Conservation (phyloP, 2,797 vertebrate genomes). For the Remorina albescens region DNA sequence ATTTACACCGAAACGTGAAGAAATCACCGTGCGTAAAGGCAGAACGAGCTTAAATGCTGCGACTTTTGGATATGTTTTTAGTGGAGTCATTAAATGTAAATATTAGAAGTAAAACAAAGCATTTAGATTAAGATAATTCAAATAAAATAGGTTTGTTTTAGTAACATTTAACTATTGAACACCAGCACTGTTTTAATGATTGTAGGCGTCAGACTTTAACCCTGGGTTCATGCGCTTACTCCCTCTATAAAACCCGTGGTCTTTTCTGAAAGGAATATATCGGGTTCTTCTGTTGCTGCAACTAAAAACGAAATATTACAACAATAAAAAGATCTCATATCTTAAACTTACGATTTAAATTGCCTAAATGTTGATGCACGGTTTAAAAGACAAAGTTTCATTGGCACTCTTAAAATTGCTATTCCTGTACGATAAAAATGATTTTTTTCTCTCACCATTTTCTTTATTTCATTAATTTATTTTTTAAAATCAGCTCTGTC, state of each 20-base stretch:
- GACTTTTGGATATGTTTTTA: conserved; percentile 24
- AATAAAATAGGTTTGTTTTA: conserved; percentile 22
- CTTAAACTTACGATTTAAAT: not conserved
- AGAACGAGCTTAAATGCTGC: conserved; percentile 8
- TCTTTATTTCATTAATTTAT: too few species aligned
- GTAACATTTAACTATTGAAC: conserved; percentile 16
- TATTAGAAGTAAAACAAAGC: conserved; percentile 35
- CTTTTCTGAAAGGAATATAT: not conserved
- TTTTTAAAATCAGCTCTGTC: conserved; percentile 2
- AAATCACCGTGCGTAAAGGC: conserved; percentile 65
- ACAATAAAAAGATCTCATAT: not conserved
- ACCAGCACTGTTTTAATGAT: conserved; percentile 6
- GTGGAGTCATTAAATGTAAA: conserved; percentile 42
- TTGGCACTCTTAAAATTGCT: not conserved
- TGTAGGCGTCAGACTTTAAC: conserved; percentile 1
- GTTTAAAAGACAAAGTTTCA: not conserved
- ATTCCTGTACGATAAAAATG: not conserved
- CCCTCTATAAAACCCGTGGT: conserved; percentile 1
- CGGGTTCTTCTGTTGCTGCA: not conserved
- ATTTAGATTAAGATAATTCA: not conserved
- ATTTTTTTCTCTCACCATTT: not conserved
- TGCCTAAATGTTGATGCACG: not conserved
- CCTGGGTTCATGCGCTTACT: conserved; percentile 7
- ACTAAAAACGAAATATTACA: not conserved
- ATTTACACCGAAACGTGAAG: conserved; percentile 36